Evolutionary conservation across 2,113 vertebrate genomes (phyloP).

Genomic region (Dipodomys spectabilis): DNA sequence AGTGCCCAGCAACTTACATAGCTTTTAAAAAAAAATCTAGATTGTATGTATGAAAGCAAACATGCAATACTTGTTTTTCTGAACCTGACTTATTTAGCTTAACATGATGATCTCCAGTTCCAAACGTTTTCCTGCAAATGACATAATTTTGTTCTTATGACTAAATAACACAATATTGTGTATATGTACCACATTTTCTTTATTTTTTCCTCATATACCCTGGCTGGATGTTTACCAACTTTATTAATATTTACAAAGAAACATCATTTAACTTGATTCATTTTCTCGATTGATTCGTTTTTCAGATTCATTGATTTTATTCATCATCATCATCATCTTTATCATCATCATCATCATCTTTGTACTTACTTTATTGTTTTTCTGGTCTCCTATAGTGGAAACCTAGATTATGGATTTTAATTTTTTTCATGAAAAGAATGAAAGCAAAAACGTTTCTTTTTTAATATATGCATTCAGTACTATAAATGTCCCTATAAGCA

Average conservation of each 20-base stretch:
- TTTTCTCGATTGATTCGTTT: neutral
- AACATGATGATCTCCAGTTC: neutral
- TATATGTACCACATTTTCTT: neutral
- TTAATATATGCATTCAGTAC: neutral
- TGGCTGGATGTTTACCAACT: neutral
- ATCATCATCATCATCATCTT: neutral
- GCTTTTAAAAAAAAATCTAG: neutral
- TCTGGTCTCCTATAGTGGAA: neutral
- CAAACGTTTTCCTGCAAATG: neutral
- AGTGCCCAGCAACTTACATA: neutral
- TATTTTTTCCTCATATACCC: neutral
- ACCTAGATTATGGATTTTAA: neutral
- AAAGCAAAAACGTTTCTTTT: neutral
- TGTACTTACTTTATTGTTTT: neutral
- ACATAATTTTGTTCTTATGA: neutral
- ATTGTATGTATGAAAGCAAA: neutral
- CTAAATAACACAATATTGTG: neutral
- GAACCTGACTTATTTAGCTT: neutral
- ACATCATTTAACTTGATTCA: neutral
- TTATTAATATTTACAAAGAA: conserved; percentile 8
- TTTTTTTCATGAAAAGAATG: neutral
- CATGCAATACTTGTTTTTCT: too few relatives aligned
- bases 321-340: neutral
- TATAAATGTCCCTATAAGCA: neutral
- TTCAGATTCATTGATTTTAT: neutral